Evolutionary conservation across 1,140 invertebrate species (phyloP), one percentile per base, ranked within the genome.

Genomic region (Drosophila willistoni): DNA sequence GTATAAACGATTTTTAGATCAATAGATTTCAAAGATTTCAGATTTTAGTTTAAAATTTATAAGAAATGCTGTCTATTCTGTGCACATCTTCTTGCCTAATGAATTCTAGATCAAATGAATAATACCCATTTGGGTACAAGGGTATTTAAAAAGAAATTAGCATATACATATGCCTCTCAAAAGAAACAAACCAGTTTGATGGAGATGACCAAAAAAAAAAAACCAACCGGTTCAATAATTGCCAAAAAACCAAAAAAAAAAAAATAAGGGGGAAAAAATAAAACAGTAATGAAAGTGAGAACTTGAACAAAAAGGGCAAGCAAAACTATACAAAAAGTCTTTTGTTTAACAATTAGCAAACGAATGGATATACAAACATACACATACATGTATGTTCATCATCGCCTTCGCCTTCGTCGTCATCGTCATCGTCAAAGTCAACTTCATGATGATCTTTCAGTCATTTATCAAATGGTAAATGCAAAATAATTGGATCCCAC

Each of bases 151-250:
- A 51, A 51, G 44, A 51, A 81, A 80, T 80, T 78, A 78, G 66
- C 66, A 82, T 71, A 75, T 69, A 62, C 66, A 64, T 82, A 54
- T 68, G 47, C 71, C 61, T 68, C 73, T 75, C 12, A 61, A 39
- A 51, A 51, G 44, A 51, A 51, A 51, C 47, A 75, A 75, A 75
- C 73, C 64, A 39, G 73, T 75, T 75, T 75, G 22, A 51, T 51
- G 44, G 19, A 51, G 44, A 51, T 51, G 44, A 51, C 10, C 7
- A 13, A 39, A 55, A 64, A 29, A 12, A 25, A 22, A 55, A 72
- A 62, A 56, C 47, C 25, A 71, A 86, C 83, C 83, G 83, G 83
- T 86, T 87, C 76, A 79, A 73, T 83, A 86, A 86, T 87, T 61
- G 64, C 59, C 54, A 77, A 64, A 71, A 67, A 66, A 63, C 33